Base-by-base conservation (phyloP, 2,113 vertebrate species). In the Rafetus swinhoei region DNA sequence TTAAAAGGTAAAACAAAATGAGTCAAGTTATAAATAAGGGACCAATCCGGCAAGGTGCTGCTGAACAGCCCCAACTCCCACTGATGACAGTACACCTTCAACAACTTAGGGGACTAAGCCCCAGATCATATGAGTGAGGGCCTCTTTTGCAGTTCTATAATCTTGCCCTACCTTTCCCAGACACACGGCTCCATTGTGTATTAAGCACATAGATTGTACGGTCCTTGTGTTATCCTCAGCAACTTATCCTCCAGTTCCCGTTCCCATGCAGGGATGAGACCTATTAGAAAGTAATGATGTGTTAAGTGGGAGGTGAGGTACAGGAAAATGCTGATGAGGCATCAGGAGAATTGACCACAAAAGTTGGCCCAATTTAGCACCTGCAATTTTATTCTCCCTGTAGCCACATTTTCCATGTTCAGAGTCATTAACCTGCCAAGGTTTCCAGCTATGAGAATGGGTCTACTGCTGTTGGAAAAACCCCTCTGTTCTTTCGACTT, bases 181-280 rank as follows among this genome's bases (percentile, higher is more conserved):
- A 16, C 93, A 95, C 96, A 96, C 97, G 97, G 97, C 93, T n/a
- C 94, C 89, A 93, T 88, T 96, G 97, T 96, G n/a, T 97, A 97
- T 93, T 90, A 94, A 95, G 79, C 72, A 27, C 91, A 59, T 0
- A 0, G 91, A 90, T 95, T 91, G 96, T 93, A 15, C 90, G 94
- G 56, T 94, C 93, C 96, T 94, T 79, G 7, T 89, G 94, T 69
- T 95, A n/a, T n/a, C 96, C 93, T 27, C 93, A 94, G 94, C 96
- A 95, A 92, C 83, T 94, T 72, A 45, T 76, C 90, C 93, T 90
- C 89, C 35, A 79, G 91, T 86, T 94, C 81, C 82, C 39, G 19
- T 95, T 97, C 93, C 95, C 95, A 94, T 94, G 93, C 91, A 60
- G 88, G 88, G 93, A 95, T 97, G 83, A 96, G 94, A 93, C 91